Evolutionary conservation across 2,888 invertebrate genomes (phyloP).

Genomic region (Leuctra nigra): DNA sequence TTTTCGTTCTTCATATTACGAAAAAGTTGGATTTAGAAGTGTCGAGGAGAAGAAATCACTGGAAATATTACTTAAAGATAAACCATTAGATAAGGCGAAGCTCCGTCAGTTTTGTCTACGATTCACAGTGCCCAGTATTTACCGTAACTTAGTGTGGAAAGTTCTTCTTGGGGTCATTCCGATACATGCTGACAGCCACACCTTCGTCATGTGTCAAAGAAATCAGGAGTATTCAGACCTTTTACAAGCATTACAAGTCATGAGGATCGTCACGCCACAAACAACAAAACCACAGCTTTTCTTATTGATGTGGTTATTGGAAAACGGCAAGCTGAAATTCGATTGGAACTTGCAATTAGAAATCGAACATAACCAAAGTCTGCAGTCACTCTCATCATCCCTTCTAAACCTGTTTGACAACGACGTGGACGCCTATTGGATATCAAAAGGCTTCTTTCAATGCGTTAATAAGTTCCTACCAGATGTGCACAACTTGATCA

Average conservation of each 20-base stretch:
- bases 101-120: constrained; percentile 78
- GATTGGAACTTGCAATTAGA: constrained; percentile 46
- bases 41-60: constrained; percentile 87
- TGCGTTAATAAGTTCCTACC: constrained; percentile 58
- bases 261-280: constrained; percentile 56
- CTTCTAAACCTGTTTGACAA: constrained; percentile 64
- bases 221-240: constrained; percentile 66
- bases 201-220: constrained; percentile 67
- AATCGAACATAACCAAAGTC: constrained; percentile 42
- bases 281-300: constrained; percentile 62
- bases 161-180: constrained; percentile 78
- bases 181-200: constrained; percentile 65
- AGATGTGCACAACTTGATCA: constrained; percentile 58
- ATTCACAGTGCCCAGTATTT: constrained; percentile 74
- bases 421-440: constrained; percentile 77
- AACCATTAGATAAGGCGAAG: constrained; percentile 69
- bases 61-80: constrained; percentile 82
- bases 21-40: constrained; percentile 74
- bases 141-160: constrained; percentile 80
- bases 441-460: constrained; percentile 67
- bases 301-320: constrained; percentile 74
- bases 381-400: constrained; percentile 57
- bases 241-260: constrained; percentile 58
- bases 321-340: constrained; percentile 57
- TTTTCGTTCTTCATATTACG: constrained; percentile 44